phyloP scores from a whole-genome alignment of 2,888 invertebrate species.

The Sialis lutaria region DNA sequence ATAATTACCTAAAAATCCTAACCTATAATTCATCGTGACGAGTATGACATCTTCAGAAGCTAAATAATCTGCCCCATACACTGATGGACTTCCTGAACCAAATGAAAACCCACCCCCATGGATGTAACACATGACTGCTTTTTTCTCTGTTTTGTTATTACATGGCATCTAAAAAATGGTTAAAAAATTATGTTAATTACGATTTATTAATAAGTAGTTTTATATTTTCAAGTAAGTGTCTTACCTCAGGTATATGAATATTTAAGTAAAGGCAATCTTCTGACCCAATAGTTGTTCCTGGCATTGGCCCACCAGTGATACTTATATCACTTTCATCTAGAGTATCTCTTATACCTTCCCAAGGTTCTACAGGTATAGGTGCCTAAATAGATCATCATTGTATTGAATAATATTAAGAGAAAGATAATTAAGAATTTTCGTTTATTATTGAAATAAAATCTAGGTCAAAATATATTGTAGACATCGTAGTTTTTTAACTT shows the following conservation, averaged over 20 bases:
- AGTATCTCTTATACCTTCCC: neutral
- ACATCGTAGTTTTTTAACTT: too few relatives aligned
- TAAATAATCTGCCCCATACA: neutral
- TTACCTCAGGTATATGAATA: neutral
- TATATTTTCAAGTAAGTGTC: neutral
- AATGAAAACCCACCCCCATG: neutral
- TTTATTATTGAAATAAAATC: neutral
- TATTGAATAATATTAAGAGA: neutral
- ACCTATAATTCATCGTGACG: neutral
- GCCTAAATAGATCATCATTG: neutral
- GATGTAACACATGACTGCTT: neutral
- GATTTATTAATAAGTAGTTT: neutral
- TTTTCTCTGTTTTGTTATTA: neutral
- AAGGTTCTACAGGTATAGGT: neutral
- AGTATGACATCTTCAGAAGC: neutral
- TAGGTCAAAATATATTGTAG: neutral
- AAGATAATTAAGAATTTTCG: neutral
- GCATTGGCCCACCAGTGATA: neutral
- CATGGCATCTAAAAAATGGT: neutral
- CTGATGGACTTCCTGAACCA: neutral
- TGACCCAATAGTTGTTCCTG: neutral
- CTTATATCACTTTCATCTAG: neutral
- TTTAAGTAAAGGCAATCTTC: neutral
- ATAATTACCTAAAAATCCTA: neutral
- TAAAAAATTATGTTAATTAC: neutral